Evolutionary conservation across 2,113 vertebrate genomes (phyloP), one percentile per base, ranked within the genome.

Genomic region (Agelaius tricolor): DNA sequence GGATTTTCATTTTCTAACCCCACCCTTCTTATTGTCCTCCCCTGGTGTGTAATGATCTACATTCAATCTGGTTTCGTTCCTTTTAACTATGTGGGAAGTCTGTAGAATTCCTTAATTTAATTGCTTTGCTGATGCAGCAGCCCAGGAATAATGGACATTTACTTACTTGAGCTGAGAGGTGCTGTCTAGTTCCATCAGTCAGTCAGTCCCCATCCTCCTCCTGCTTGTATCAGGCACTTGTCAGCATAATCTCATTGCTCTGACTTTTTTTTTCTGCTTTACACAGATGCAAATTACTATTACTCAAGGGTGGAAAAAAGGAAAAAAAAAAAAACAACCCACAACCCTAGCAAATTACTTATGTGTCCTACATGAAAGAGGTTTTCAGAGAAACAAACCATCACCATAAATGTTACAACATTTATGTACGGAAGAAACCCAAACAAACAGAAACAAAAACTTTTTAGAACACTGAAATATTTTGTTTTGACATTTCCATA

Each of bases 91-190:
- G 1, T 85, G 74, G 55, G 74, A 93, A 93, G 55, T 47, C 74
- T 82, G 46, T 31, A 84, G 61, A 90, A 80, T 77, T 79, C 85
- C 80, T 85, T 90, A 78, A 84, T 90, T 88, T 94, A 71, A 93
- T 96, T 93, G 44, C 41, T 93, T 87, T 94, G 84, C 74, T 81
- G 89, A 91, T 90, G 94, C 28, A 84, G 87, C 79, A 95, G 57
- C 73, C 22, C 41, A 80, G 31, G 24, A 87, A 92, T 96, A 86
- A 94, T 84, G 73, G 68, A 89, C 65, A 5, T 87, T 84, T 89
- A 78, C 86, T 92, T 55, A 67, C 31, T 83, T 79, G 41, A n/a
- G 44, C 63, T 88, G 67, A 80, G 63, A 74, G 44, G 15, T 87
- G 51, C 28, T 84, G 73, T 15, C 57, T 86, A 75, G 19, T 77